These are phyloP conservation scores for Conistra vaccinii DNA, from an alignment of 2,888 invertebrate species.

Conservation along the genomic window DNA sequence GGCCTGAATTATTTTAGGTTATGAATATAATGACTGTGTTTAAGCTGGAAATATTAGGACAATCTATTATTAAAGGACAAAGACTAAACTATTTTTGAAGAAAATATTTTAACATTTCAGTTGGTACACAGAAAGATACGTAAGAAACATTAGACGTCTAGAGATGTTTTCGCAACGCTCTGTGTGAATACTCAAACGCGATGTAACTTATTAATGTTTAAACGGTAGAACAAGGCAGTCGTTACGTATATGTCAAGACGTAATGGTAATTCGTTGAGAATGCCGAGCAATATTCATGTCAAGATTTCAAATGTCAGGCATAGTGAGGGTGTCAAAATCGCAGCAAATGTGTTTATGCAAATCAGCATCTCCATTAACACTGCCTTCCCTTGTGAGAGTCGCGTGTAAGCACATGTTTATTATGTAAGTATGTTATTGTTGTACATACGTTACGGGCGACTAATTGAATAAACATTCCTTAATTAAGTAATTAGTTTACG, in stretches of 20 bases:
- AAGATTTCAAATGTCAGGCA: conserved; percentile 85
- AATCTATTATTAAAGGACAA: conserved; percentile 14
- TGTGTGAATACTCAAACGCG: conserved; percentile 49
- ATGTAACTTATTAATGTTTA: conserved; percentile 70
- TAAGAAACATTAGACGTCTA: conserved; percentile 48
- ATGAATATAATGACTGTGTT: conserved; percentile 18
- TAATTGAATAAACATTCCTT: conserved; percentile 61
- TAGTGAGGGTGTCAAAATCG: conserved; percentile 87
- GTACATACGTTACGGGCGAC: conserved; percentile 50
- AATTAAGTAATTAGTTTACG: conserved; percentile 52
- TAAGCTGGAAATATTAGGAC: conserved; percentile 1
- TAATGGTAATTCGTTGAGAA: conserved; percentile 75
- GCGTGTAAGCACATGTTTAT: conserved; percentile 75
- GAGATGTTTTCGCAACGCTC: conserved; percentile 42
- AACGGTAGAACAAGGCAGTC: conserved; percentile 74
- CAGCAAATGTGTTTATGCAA: conserved; percentile 89
- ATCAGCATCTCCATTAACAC: conserved; percentile 88
- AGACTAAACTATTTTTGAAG: conserved; percentile 34
- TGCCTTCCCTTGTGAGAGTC: conserved; percentile 75
- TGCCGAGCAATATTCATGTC: conserved; percentile 80
- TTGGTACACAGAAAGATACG: conserved; percentile 18
- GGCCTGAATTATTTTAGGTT: conserved; percentile 23
- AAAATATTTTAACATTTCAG: conserved; percentile 39
- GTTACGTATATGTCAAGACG: conserved; percentile 72
- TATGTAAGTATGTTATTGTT: conserved; percentile 76